Evolutionary conservation across 2,113 vertebrate species (phyloP).

Genomic region (Syngnathoides biaculeatus): DNA sequence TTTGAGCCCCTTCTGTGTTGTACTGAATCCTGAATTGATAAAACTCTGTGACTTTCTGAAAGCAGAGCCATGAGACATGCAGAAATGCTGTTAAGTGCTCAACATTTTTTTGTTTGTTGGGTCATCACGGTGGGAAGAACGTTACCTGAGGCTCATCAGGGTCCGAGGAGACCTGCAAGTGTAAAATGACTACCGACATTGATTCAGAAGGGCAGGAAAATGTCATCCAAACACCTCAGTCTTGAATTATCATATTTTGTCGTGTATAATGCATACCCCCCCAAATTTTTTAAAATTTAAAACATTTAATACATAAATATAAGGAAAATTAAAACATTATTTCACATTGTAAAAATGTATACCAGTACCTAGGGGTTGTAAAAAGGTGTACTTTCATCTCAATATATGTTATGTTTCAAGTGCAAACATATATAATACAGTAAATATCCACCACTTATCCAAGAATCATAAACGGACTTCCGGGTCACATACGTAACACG

Average conservation of each 20-base stretch:
- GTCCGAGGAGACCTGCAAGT: constrained; percentile 82
- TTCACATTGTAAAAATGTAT: too few relatives aligned
- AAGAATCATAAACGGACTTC: too few relatives aligned
- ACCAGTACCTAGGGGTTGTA: too few relatives aligned
- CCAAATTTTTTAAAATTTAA: too few relatives aligned
- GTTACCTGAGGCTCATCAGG: constrained; percentile 83
- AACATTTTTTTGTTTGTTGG: not conserved
- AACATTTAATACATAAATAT: too few relatives aligned
- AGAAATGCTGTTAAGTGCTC: not conserved
- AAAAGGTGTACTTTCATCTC: too few relatives aligned
- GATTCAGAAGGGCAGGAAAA: not conserved
- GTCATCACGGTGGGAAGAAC: not conserved
- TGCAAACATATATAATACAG: too few relatives aligned
- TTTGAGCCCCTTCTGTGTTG: constrained; percentile 73
- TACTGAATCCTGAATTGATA: constrained; percentile 96
- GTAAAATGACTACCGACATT: not conserved
- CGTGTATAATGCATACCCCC: too few relatives aligned
- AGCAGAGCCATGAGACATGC: constrained; percentile 1
- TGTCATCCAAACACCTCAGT: not conserved
- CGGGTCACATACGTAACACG: too few relatives aligned
- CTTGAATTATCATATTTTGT: not conserved
- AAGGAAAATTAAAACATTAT: too few relatives aligned
- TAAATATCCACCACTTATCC: too few relatives aligned
- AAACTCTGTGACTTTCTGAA: constrained; percentile 89
- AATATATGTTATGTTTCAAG: too few relatives aligned